Evolutionary conservation across 2,888 invertebrate species (phyloP), one percentile per base, ranked within the genome.

Genomic region (Tubulanus polymorphus): DNA sequence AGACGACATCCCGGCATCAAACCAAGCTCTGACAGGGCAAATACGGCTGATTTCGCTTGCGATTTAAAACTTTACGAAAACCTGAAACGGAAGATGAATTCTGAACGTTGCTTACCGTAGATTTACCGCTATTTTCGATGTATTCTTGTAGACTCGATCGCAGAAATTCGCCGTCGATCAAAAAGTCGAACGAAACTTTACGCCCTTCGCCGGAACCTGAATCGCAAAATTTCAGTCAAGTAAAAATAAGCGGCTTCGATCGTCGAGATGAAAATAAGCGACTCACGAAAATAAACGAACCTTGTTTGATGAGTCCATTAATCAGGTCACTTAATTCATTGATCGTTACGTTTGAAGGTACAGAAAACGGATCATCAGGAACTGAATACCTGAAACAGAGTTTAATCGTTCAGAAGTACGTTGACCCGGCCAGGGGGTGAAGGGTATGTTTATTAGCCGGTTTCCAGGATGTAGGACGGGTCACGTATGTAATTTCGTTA

Each of bases 111-210:
- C 70, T 66, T 70, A 79, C 79, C 49, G 87, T 87, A 0, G 90
- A 90, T 10, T 88, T 82, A 37, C 85, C 85, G 68, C 87, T 88
- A 57, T 89, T 87, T 60, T 86, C 84, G 54, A 94, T 81, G 78
- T 91, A 90, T 41, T 78, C 68, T 67, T 90, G 88, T 35, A 95
- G 80, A 0, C 87, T 79, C 1, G 85, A 79, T 58, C 89, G 84
- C 41, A 95, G 78, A 63, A 93, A 85, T 78, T 93, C 91, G n/a
- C 88, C 89, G 63, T 85, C 84, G 52, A 92, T 86, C 52, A 95
- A 80, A 75, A 94, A 94, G 80, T 95, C 94, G 81, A 95, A 95
- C 60, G 90, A 87, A 35, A 86, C 80, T 1, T 57, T 56, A 27
- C 63, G 29, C 32, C 23, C 49, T 26, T 48, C 49, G 1, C 47